A percentile compares a stretch with the other conserved stretches of the same genome.
These are phyloP conservation scores for Rambutsinella grinnellia DNA, from an alignment of 2,888 invertebrate species.

Conservation along the genomic window DNA sequence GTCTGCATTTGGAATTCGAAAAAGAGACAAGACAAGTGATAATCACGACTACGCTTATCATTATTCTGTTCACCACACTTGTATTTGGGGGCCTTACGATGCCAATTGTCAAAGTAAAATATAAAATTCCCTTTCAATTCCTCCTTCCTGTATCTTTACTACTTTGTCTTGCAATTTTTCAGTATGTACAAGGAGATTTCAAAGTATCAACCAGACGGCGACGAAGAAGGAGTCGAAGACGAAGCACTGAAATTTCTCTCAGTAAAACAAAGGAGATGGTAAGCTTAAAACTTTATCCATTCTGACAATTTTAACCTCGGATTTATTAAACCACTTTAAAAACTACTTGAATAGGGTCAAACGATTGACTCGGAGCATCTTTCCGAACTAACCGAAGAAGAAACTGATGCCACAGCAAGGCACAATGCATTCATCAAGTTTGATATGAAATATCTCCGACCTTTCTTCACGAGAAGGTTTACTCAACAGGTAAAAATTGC, in stretches of 20 bases:
- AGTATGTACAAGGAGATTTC: conserved; percentile 83
- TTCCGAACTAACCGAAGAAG: conserved; percentile 93
- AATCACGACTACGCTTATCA: conserved; percentile 97
- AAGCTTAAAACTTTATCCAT: conserved; percentile 53
- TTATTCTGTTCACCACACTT: conserved; percentile 95
- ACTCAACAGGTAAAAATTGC: conserved; percentile 86
- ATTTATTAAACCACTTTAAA: not conserved
- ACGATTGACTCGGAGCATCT: conserved; percentile 94
- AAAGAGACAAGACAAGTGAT: conserved; percentile 96
- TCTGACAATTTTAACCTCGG: not conserved
- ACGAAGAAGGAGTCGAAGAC: conserved; percentile 71
- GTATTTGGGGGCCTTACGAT: conserved; percentile 97
- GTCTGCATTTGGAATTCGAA: conserved; percentile 93
- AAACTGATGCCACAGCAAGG: conserved; percentile 87
- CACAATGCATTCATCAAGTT: conserved; percentile 90
- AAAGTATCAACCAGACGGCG: conserved; percentile 66
- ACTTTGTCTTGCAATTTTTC: conserved; percentile 33
- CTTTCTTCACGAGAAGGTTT: conserved; percentile 95
- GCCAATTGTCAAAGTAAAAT: conserved; percentile 85
- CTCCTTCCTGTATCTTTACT: not conserved
- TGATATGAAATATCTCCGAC: conserved; percentile 94
- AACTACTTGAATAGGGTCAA: conserved; percentile 76
- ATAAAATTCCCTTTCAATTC: not conserved
- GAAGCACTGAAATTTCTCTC: conserved; percentile 86
- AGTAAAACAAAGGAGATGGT: conserved; percentile 98